These are phyloP conservation scores for Macaria liturata DNA, from an alignment of 2,888 invertebrate genomes.

Conservation along the genomic window DNA sequence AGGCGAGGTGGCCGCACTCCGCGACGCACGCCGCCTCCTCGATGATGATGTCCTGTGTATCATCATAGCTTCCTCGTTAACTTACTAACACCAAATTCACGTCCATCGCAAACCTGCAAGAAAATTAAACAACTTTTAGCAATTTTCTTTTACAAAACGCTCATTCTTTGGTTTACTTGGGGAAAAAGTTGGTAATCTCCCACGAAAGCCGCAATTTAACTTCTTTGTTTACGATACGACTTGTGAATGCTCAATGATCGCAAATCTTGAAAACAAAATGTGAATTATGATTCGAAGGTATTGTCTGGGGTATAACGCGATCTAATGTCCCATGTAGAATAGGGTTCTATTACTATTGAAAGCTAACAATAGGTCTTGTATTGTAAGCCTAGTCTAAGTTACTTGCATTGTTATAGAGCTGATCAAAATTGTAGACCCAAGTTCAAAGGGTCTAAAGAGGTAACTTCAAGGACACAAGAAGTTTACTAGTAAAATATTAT, in stretches of 20 bases:
- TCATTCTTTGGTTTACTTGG: constrained; percentile 22
- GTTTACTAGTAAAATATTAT: too few relatives aligned
- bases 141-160: constrained; percentile 28
- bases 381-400: constrained; percentile 3
- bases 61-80: constrained; percentile 68
- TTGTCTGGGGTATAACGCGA: constrained; percentile 18
- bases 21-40: constrained; percentile 86
- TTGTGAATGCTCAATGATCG: constrained; percentile 44
- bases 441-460: constrained; percentile 6
- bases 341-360: constrained; percentile 12
- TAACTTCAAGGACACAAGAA: not conserved
- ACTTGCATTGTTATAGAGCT: constrained; percentile 4
- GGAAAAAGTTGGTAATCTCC: constrained; percentile 45
- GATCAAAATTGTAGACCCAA: constrained; percentile 8
- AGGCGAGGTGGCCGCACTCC: constrained; percentile 86
- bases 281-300: constrained; percentile 25
- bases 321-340: constrained; percentile 30
- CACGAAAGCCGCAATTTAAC: constrained; percentile 47
- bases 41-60: constrained; percentile 86
- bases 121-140: constrained; percentile 31
- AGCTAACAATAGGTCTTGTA: constrained; percentile 19
- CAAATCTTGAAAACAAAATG: constrained; percentile 25
- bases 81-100: not conserved
- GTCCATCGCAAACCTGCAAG: constrained; percentile 37
- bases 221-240: constrained; percentile 48